phyloP scores from a whole-genome alignment of 2,113 vertebrate genomes.

The Hoplias malabaricus region DNA sequence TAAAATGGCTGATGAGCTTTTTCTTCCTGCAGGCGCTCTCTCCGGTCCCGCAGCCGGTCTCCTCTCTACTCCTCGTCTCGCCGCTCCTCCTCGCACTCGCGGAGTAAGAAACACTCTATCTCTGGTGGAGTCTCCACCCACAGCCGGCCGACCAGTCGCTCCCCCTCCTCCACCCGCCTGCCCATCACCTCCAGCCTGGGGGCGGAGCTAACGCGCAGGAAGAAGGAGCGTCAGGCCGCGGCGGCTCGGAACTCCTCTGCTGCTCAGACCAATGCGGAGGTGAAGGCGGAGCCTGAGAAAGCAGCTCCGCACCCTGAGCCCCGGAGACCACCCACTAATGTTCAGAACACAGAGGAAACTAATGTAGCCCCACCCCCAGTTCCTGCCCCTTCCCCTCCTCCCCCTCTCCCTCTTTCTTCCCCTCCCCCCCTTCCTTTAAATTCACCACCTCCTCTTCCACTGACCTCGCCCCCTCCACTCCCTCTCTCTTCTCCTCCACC shows the following conservation, averaged over 20 bases:
- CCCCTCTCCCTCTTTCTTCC: conserved; percentile 21
- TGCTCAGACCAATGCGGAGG: conserved; percentile 64
- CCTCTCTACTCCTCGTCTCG: conserved; percentile 80
- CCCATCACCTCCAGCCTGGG: conserved; percentile 93
- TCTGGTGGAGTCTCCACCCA: conserved; percentile 71
- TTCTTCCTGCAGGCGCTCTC: conserved; percentile 78
- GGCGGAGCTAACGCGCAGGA: conserved; percentile 90
- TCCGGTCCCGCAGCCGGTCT: conserved; percentile 90
- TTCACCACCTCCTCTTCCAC: conserved; percentile 28
- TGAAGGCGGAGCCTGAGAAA: conserved; percentile 22
- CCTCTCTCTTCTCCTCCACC: conserved; percentile 41
- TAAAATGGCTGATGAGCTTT: too few species aligned
- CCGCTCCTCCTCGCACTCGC: conserved; percentile 86
- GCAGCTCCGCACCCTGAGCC: conserved; percentile 34
- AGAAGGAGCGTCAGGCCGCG: conserved; percentile 89
- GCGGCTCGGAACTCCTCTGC: conserved; percentile 83
- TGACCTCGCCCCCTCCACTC: neutral
- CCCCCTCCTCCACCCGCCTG: conserved; percentile 82
- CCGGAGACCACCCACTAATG: neutral
- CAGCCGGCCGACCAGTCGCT: conserved; percentile 88
- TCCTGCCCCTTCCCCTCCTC: conserved; percentile 19
- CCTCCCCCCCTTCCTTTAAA: conserved; percentile 62
- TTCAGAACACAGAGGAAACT: conserved; percentile 7
- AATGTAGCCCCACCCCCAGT: conserved; percentile 21
- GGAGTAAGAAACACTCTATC: conserved; percentile 87